Base-by-base conservation (phyloP, 53 echinoderm and acorn worm species). In the Hippasteria phrygiana region DNA sequence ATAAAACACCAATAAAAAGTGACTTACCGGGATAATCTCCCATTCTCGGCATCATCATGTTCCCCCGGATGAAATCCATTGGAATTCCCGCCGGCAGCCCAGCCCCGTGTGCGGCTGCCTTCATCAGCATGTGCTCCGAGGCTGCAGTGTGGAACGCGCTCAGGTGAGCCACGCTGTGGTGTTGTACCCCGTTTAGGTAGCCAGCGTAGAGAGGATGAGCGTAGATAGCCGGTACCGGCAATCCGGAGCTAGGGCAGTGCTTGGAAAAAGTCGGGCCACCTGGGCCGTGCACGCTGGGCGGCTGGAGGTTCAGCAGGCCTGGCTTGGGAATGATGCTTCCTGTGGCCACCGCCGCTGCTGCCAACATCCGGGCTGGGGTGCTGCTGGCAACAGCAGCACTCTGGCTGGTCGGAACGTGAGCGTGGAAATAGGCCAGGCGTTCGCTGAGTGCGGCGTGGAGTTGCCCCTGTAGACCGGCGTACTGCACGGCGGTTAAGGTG, bases 141-240 rank as follows among this genome's bases (percentile, higher is more conserved):
- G 95, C 95, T 14, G 96, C 96, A 1, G 94, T 94, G 67, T 93
- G 90, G 77, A 96, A 96, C 16, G 96, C 96, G 65, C 96, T 96
- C 45, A 96, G 82, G 73, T 96, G 91, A 41, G 85, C 86, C 53
- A 65, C 79, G 4, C 89, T 78, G 73, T 94, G 96, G 55, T 96
- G 96, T 43, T 96, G 96, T 27, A n/a, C n/a, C n/a, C 96, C 96
- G 48, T 88, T 92, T 40, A 96, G 89, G 26, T 92, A 90, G 37
- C 95, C 95, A 53, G 94, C 95, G 80, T 93, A 95, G 73, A 95
- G 64, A 9, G 97, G 97, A 75, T 97, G 97, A n/a, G 97, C 93
- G 77, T 97, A 97, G 84, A 97, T 88, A 28, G 97, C 97, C 12
- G 97, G 97, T 54, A 97, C 92, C 22, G 85, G 36, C 53, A 97